Conservation (phyloP, 2,797 vertebrate genomes). For the Cuniculus paca region DNA sequence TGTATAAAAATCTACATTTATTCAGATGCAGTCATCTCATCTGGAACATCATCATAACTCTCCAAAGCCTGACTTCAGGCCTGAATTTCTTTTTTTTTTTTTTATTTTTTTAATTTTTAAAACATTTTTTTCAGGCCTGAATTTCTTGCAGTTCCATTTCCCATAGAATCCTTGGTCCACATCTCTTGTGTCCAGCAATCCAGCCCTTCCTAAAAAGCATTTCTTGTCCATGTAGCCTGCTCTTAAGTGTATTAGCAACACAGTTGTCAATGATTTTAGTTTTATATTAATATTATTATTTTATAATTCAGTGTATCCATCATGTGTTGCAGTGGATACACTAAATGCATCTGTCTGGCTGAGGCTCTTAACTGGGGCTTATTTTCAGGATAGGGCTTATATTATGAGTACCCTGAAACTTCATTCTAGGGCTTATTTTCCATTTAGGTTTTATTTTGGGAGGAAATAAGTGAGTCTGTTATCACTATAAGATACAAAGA, state of each 20-base stretch:
- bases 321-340: neutral
- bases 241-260: neutral
- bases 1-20: neutral
- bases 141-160: neutral
- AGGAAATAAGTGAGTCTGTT: neutral
- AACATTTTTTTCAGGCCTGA: neutral
- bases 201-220: neutral
- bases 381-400: neutral
- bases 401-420: neutral
- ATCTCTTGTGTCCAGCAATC: neutral
- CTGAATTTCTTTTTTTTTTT: neutral
- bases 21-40: neutral
- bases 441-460: neutral
- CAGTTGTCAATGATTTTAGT: neutral
- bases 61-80: neutral
- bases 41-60: neutral
- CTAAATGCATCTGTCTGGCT: neutral
- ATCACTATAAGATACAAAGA: neutral
- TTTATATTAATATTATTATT: neutral
- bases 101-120: too few species aligned
- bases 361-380: neutral
- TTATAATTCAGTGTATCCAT: neutral
- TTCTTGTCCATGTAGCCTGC: neutral
- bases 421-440: neutral
- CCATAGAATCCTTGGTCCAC: neutral